These are phyloP conservation scores for Amniataba percoides DNA, from an alignment of 2,797 vertebrate species.

Conservation along the genomic window DNA sequence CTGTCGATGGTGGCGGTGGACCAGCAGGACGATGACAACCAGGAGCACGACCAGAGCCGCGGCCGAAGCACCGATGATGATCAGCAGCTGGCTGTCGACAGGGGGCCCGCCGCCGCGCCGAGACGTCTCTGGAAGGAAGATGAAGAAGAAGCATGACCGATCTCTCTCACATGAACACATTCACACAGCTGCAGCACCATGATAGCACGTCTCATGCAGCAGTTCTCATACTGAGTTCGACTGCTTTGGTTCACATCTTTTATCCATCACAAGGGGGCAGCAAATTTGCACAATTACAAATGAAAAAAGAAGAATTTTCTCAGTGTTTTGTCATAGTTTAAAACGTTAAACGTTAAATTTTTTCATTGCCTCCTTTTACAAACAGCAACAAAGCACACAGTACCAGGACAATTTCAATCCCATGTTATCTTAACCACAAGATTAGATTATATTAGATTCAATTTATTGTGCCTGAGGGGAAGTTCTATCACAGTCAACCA, in stretches of 20 bases:
- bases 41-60: slow-evolving; percentile 86
- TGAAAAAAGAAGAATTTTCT: slow-evolving; percentile 11
- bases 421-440: background rate
- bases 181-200: background rate
- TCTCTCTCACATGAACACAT: background rate
- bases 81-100: slow-evolving; percentile 80
- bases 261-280: slow-evolving; percentile 69
- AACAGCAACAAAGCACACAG: slow-evolving; percentile 10
- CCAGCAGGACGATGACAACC: slow-evolving; percentile 84
- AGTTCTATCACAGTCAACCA: no score
- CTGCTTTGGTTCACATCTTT: background rate
- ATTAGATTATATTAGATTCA: no score
- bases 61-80: slow-evolving; percentile 84
- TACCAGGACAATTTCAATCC: background rate
- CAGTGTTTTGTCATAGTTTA: background rate
- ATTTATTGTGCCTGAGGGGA: no score
- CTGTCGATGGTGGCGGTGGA: slow-evolving; percentile 87
- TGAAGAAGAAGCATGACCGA: background rate
- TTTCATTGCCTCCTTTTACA: background rate
- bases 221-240: background rate
- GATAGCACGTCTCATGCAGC: background rate
- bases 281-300: slow-evolving; percentile 35
- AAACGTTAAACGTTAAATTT: background rate
- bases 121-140: slow-evolving; percentile 33
- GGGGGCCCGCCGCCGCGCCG: rapidly evolving